Percentiles rank a stretch among this genome's conserved stretches.
Evolutionary conservation across 2,797 vertebrate genomes (phyloP).

Genomic region (Sebastes taczanowskii): DNA sequence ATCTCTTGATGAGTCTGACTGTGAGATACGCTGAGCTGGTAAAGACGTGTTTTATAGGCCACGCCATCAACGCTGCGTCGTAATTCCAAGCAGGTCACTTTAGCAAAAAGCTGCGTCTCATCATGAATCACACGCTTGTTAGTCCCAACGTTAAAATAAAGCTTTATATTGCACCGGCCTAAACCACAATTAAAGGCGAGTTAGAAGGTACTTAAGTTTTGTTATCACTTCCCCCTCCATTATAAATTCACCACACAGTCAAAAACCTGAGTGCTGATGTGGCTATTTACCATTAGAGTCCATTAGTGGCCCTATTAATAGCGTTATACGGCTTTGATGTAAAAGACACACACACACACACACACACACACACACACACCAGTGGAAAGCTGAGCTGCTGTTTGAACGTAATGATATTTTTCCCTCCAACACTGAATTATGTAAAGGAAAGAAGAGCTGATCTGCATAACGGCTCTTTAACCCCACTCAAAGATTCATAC

Average conservation of each 20-base stretch:
- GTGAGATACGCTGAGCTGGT: background rate
- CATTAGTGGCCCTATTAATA: conserved; percentile 74
- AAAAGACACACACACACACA: conserved; percentile 25
- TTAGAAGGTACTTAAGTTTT: conserved; percentile 63
- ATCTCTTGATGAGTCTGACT: background rate
- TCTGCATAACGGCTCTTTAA: conserved; percentile 55
- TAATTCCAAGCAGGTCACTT: conserved; percentile 14
- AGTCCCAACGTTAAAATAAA: conserved; percentile 51
- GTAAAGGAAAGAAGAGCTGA: conserved; percentile 5
- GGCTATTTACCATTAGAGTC: conserved; percentile 70
- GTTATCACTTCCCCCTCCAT: conserved; percentile 62
- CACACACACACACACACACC: conserved; percentile 9
- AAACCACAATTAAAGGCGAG: conserved; percentile 69
- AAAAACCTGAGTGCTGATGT: conserved; percentile 71
- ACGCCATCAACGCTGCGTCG: background rate
- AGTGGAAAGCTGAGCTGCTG: conserved; percentile 19
- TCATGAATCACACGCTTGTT: conserved; percentile 41
- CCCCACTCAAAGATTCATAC: conserved; percentile 27
- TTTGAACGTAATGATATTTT: conserved; percentile 59
- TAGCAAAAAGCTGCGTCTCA: background rate
- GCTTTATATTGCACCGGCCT: conserved; percentile 15
- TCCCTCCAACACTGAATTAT: conserved; percentile 39
- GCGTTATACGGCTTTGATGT: conserved; percentile 66
- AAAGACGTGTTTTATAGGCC: background rate
- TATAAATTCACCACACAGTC: conserved; percentile 70